Evolutionary conservation across 1,140 invertebrate species (phyloP), one percentile per base, ranked within the genome.

Genomic region (Nebria ingens): DNA sequence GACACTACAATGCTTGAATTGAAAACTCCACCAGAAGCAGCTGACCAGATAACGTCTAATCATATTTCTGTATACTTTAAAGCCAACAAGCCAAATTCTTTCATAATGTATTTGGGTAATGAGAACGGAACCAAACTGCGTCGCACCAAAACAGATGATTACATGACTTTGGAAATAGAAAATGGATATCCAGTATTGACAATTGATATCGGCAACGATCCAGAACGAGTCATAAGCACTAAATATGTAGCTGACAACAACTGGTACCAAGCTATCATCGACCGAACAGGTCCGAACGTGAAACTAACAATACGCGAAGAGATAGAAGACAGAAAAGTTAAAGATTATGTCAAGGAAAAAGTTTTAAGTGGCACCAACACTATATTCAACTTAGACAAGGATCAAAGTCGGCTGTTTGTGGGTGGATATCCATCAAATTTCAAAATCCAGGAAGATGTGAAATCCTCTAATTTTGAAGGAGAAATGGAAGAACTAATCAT

Each of bases 221-320:
- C 85, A 0, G 80, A 86, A 23, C 80, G 78, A 57, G 82, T 93
- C 38, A 82, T 84, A 19, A 84, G 79, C 59, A 80, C 86, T 12
- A 86, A 87, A 69, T 80, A 78, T 57, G 87, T 91, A 0, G 81
- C 88, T 4, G 85, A 97, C 71, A 80, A 93, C 66, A 76, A 82
- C 4, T 98, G 95, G 95, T 88, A 96, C 67, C 86, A 96, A 71
- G 83, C 89, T 15, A 83, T 87, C 21, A 83, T 97, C 4, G 87
- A 95, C 65, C 84, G 93, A 59, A 86, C 81, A 55, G 95, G 93
- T 0, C 86, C 88, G 59, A 85, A 85, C 56, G 83, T 89, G 0
- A 86, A 86, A 62, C 72, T 95, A 1, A 87, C 79, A 0, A 81
- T 98, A n/a, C 76, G 81, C 2, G 88, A 91, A 62, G 84, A 89